Evolutionary conservation across 2,113 vertebrate genomes (phyloP).

Genomic region (Corythornis cristatus): DNA sequence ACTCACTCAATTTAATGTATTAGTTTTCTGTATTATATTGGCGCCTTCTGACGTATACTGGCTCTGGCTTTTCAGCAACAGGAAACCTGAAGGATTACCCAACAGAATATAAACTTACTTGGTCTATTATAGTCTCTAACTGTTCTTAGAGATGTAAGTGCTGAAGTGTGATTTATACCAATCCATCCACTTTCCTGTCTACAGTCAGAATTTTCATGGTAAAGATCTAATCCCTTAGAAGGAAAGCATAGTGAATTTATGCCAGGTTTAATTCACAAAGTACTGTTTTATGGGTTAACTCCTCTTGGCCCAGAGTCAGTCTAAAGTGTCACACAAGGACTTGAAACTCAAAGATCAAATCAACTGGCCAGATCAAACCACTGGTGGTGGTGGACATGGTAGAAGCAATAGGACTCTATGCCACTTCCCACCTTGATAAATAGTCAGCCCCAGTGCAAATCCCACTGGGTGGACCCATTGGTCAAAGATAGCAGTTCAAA

Average conservation of each 20-base stretch:
- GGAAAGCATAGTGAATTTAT: background rate
- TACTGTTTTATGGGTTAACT: background rate
- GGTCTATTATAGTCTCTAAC: slow-evolving; percentile 40
- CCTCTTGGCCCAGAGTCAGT: background rate
- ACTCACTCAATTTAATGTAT: background rate
- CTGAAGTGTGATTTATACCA: slow-evolving; percentile 47
- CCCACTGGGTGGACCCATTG: too few relatives aligned
- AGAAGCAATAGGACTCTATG: background rate
- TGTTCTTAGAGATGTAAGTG: slow-evolving; percentile 38
- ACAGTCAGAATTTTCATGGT: slow-evolving; percentile 24
- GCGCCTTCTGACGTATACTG: background rate
- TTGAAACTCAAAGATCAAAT: background rate
- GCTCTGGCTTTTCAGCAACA: background rate
- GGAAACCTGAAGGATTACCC: background rate
- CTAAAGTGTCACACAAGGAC: background rate
- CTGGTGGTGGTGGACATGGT: background rate
- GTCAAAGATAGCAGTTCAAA: background rate
- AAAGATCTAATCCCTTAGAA: background rate
- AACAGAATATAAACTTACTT: slow-evolving; percentile 34
- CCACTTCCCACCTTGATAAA: too few relatives aligned
- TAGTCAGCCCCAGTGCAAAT: background rate
- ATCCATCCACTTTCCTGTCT: slow-evolving; percentile 2
- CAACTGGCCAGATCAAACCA: background rate
- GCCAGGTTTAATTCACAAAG: background rate
- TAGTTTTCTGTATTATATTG: slow-evolving; percentile 21